Percentiles rank a stretch among this genome's conserved stretches.
phyloP scores from a whole-genome alignment of 2,113 vertebrate species.

The Plecturocebus donacophilus region DNA sequence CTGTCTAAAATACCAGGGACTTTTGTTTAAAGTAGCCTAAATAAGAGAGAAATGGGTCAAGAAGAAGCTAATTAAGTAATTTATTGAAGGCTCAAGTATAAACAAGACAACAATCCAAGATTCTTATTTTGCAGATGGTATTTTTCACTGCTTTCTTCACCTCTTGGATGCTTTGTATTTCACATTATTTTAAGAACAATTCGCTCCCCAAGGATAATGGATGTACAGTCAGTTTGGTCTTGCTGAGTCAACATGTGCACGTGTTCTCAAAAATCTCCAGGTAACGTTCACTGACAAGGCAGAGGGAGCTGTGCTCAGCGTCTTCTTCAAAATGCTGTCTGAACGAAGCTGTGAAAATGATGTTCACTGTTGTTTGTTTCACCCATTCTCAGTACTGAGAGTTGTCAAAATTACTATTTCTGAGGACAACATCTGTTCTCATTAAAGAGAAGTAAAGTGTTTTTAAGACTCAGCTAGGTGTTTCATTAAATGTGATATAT shows the following conservation, averaged over 20 bases:
- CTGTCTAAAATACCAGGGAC: background rate
- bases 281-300: rapidly evolving
- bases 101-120: background rate
- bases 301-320: background rate
- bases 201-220: background rate
- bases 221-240: background rate
- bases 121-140: background rate
- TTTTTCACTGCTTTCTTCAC: background rate
- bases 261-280: background rate
- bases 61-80: background rate
- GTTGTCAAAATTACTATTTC: background rate
- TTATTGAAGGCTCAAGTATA: background rate
- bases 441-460: conserved; percentile 24
- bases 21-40: background rate
- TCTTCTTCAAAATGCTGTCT: background rate
- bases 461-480: background rate
- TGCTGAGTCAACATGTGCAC: background rate
- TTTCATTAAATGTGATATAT: conserved; percentile 54
- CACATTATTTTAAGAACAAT: background rate
- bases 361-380: background rate
- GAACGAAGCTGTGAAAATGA: background rate
- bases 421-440: conserved; percentile 33
- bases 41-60: background rate
- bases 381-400: background rate
- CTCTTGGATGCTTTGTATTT: background rate